Evolutionary conservation across 2,113 vertebrate genomes (phyloP).

Genomic region (Nerophis ophidion): DNA sequence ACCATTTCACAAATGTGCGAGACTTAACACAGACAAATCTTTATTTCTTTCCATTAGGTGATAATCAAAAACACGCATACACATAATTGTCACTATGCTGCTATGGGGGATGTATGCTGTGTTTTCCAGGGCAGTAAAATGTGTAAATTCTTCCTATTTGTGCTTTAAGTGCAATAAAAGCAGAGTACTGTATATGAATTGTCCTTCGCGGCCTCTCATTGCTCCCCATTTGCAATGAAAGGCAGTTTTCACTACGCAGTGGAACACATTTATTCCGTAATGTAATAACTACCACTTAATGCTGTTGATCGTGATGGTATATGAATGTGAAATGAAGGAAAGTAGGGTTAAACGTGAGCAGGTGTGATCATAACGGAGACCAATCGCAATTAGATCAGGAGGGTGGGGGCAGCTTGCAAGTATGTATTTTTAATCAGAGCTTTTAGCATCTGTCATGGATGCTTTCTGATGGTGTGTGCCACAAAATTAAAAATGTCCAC

Average conservation of each 20-base stretch:
- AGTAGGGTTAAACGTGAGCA: slow-evolving; percentile 73
- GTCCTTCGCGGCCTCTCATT: background rate
- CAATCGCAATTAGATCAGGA: slow-evolving; percentile 72
- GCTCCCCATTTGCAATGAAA: background rate
- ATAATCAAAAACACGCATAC: background rate
- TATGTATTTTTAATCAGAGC: slow-evolving; percentile 80
- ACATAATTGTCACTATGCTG: slow-evolving; percentile 39
- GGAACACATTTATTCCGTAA: too few relatives aligned
- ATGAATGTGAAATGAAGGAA: slow-evolving; percentile 73
- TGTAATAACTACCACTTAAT: too few relatives aligned
- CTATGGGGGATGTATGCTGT: slow-evolving; percentile 55
- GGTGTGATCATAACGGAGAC: slow-evolving; percentile 76
- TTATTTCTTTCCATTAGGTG: too few relatives aligned
- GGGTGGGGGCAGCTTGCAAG: slow-evolving; percentile 69
- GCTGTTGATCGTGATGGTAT: slow-evolving; percentile 70
- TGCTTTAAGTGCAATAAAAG: slow-evolving; percentile 2
- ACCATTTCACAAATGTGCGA: too few relatives aligned
- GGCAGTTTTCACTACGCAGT: too few relatives aligned
- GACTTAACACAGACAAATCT: too few relatives aligned
- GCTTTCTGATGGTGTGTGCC: slow-evolving; percentile 50
- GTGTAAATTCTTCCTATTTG: slow-evolving; percentile 69
- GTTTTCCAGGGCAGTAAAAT: slow-evolving; percentile 58
- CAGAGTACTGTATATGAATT: slow-evolving; percentile 5
- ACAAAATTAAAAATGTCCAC: slow-evolving; percentile 7
- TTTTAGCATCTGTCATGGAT: slow-evolving; percentile 75